Base-by-base conservation (phyloP, 2,113 vertebrate species). In the Equus przewalskii region DNA sequence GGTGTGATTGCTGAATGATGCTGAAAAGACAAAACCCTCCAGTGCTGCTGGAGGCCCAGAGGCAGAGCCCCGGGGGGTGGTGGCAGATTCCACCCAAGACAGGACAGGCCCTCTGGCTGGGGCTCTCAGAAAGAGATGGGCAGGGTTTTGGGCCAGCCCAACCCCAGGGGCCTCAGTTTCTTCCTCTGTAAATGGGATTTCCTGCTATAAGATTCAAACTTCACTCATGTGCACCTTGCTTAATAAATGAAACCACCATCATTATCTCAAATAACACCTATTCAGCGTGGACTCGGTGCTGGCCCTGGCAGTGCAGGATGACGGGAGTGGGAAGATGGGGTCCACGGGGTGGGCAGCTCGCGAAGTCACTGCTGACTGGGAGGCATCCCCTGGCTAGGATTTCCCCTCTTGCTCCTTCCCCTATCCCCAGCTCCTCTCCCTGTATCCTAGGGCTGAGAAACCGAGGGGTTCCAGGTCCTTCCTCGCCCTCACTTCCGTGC, bases 241-340 rank as follows among this genome's bases (percentile, higher is more conserved):
- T 54, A 65, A 49, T 89, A 54, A 83, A 86, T 1, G 30, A 58
- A 78, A 51, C 58, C 15, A 7, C 28, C 7, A 4, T n/a, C 30
- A 24, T 11, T 14, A 64, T 56, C 76, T 75, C 70, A 84, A 69
- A 36, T 6, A 46, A 24, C 51, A 60, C 15, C 46, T 41, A 54
- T 4, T 5, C 90, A 5, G 1, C 18, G 12, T 18, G 19, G 44
- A 3, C 15, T 28, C 1, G 5, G 14, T 18, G 19, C 44, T 54
- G 97, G 46, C 18, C 79, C 44, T 2, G 22, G 58, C 16, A 93
- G n/a, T n/a, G 33, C 41, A 28, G 75, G 84, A n/a, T 22, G 76
- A 91, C 70, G 90, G 12, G 58, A 36, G n/a, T 4, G 1, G 62
- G 30, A 67, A 60, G 65, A 33, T 0, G 3, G 19, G 36, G 22